phyloP scores from a whole-genome alignment of 2,888 invertebrate species.

The Drosophila hamatofila region DNA sequence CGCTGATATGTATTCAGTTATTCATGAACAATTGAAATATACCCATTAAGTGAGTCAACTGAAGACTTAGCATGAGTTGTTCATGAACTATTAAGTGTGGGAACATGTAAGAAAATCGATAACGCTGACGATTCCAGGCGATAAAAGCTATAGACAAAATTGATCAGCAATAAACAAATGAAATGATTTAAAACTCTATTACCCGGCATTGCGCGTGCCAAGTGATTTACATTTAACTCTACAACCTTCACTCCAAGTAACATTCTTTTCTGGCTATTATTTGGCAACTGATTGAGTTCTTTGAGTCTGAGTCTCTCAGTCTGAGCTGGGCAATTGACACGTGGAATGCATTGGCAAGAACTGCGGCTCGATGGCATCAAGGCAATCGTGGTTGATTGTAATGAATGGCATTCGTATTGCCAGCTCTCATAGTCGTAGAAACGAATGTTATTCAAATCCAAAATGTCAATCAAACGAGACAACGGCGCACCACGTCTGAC shows the following conservation, averaged over 20 bases:
- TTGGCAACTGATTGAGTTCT: slow-evolving; percentile 6
- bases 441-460: slow-evolving; percentile 40
- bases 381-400: slow-evolving; percentile 10
- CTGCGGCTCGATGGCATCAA: slow-evolving; percentile 1
- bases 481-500: slow-evolving; percentile 5
- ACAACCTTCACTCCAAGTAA: background rate
- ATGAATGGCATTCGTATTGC: slow-evolving; percentile 33
- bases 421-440: slow-evolving; percentile 1
- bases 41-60: background rate
- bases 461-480: slow-evolving; percentile 44
- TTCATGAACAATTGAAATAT: background rate
- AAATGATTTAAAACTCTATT: background rate
- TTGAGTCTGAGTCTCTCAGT: background rate
- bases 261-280: background rate
- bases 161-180: background rate
- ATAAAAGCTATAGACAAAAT: background rate
- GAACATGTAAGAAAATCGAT: background rate
- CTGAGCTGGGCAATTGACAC: slow-evolving; percentile 7
- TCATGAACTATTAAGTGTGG: background rate
- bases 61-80: background rate
- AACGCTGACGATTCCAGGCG: background rate
- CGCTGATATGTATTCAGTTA: background rate
- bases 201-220: background rate
- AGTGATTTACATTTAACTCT: background rate
- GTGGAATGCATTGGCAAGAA: slow-evolving; percentile 15